A percentile compares a stretch with the other conserved stretches of the same genome.
phyloP scores from a whole-genome alignment of 1,140 invertebrate species.

The Bradynema listronoti region DNA sequence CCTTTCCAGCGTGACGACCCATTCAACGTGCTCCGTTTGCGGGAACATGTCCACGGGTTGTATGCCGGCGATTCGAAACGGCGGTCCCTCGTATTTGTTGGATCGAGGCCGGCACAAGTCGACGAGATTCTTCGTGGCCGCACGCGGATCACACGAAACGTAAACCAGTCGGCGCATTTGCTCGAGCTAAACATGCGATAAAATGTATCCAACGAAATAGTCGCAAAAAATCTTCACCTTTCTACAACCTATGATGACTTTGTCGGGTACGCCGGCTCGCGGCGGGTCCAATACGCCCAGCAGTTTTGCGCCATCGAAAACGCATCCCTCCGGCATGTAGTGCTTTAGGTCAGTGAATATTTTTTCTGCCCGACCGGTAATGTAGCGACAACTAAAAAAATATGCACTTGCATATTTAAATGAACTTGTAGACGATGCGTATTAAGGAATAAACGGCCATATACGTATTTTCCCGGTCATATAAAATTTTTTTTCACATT shows the following conservation, averaged over 20 bases:
- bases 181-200: slow-evolving; percentile 60
- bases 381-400: slow-evolving; percentile 74
- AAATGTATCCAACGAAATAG: background rate
- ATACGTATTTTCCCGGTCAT: too few species aligned
- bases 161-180: slow-evolving; percentile 76
- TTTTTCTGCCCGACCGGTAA: slow-evolving; percentile 82
- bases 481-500: too few species aligned
- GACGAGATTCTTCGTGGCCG: slow-evolving; percentile 79
- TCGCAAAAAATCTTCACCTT: slow-evolving; percentile 22
- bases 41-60: slow-evolving; percentile 57
- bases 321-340: slow-evolving; percentile 61
- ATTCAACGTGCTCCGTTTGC: slow-evolving; percentile 51
- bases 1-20: slow-evolving; percentile 45
- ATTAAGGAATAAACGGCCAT: too few species aligned
- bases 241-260: slow-evolving; percentile 48
- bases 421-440: too few species aligned
- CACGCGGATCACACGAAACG: slow-evolving; percentile 79
- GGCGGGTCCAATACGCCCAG: slow-evolving; percentile 94
- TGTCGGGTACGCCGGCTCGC: slow-evolving; percentile 60
- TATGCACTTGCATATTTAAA: too few species aligned
- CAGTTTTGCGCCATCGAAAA: slow-evolving; percentile 62
- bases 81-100: slow-evolving; percentile 67
- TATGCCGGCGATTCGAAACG: slow-evolving; percentile 44
- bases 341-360: slow-evolving; percentile 65
- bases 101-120: slow-evolving; percentile 69